Evolutionary conservation across 2,888 invertebrate species (phyloP), one percentile per base, ranked within the genome.

Genomic region (Tenthredo notha): DNA sequence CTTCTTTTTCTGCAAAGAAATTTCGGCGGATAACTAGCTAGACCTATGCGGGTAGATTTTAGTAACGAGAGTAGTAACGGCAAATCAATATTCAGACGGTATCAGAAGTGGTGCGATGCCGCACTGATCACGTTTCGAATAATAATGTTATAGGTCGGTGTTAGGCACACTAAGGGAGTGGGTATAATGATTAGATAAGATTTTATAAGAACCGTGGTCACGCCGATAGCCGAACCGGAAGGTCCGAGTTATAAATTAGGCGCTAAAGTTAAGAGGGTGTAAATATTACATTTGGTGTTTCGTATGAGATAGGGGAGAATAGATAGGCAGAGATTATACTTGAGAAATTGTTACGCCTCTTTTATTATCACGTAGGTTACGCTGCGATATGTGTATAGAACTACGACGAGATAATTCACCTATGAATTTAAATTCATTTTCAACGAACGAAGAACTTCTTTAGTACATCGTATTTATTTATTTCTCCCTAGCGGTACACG

Each of bases 21-120:
- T 67, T 33, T 29, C 33, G 10, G 67, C 6, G 33, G 67, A 33
- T 67, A 33, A 61, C 61, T 25, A 3, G 25, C 21, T 12, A 25
- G 9, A 61, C 61, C 10, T 33, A 67, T 18, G 33, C 18, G 33
- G 21, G 33, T 33, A 67, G 67, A 67, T 50, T 47, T 61, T 37
- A 37, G 43, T 67, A 83, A 80, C 80, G 65, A 58, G 80, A 80
- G 61, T 80, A 67, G 67, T 67, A 67, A 67, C 21, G 43, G 37
- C 70, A 25, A 83, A 83, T 83, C 83, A 83, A 83, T 83, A 70
- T 65, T 83, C 83, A 83, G 67, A 47, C 15, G n/a, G 83, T 67
- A 80, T 61, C 80, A 21, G 80, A 80, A 80, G 37, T 61, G 40
- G 80, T 80, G 37, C 61, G 21, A n/a, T 37, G 33, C 61, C 40